Base-by-base conservation (phyloP, 2,888 invertebrate species). In the Meliscaeva auricollis region DNA sequence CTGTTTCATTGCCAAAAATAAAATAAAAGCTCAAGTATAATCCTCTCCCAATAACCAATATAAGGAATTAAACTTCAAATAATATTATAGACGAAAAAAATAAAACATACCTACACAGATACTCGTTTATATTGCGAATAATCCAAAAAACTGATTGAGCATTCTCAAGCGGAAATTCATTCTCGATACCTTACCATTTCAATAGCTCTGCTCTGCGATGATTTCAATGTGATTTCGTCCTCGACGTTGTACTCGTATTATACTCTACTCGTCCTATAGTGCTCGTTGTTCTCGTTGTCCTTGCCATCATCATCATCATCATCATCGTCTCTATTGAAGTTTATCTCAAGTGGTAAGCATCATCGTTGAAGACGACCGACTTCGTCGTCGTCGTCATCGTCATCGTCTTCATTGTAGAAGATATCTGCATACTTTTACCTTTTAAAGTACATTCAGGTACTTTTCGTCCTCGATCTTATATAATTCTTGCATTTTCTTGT, bases 81-180 rank as follows among this genome's bases (percentile, higher is more conserved):
- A 50, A 64, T 46, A 64, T 32, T 46, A 15, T 44, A 62, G 13
- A 22, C 9, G 13, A 38, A 9, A 6, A 69, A 74, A 60, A 35
- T 22, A 50, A 46, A 30, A 20, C 13, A 52, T n/a, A 56, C 13
- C 15, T 7, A 15, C 4, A 26, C 2, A 52, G n/a, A 8, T 26
- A n/a, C n/a, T n/a, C n/a, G n/a, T n/a, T n/a, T n/a, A 20, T 50
- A 50, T 22, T 26, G n/a, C 38, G 38, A 15, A 46, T 46, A 72
- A 73, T 35, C 9, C 44, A 41, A 52, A 48, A 73, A 81, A 75
- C 80, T 76, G 76, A 77, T 77, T 85, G 76, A 80, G 84, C 80
- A 84, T 84, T 80, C 84, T 72, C 72, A 76, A 80, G 76, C 80
- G 76, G 84, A 80, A 85, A 80, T 85, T 80, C 84, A 76, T 76